Percentiles rank a stretch among this genome's conserved stretches.
These are phyloP conservation scores for Corythoichthys haematopterus DNA, from an alignment of 2,113 vertebrate genomes.

Conservation along the genomic window DNA sequence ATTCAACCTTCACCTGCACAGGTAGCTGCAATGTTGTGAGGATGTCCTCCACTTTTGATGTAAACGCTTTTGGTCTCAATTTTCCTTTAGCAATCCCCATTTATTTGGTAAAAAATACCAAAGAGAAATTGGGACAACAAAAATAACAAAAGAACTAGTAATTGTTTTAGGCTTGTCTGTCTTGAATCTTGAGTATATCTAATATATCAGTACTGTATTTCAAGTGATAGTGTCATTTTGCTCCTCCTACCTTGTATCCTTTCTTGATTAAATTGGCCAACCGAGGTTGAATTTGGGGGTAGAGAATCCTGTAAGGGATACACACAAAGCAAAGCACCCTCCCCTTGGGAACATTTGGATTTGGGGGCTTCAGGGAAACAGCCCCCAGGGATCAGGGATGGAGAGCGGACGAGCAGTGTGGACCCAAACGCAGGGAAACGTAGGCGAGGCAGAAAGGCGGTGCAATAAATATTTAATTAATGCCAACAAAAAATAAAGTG, in stretches of 20 bases:
- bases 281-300: slow-evolving; percentile 74
- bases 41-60: slow-evolving; percentile 83
- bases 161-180: neutral
- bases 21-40: slow-evolving; percentile 72
- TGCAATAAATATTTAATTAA: no score
- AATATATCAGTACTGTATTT: neutral
- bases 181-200: neutral
- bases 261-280: slow-evolving; percentile 71
- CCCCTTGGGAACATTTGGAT: neutral
- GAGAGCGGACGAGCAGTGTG: no score
- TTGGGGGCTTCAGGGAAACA: neutral
- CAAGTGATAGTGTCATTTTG: neutral
- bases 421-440: no score
- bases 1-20: slow-evolving; percentile 74
- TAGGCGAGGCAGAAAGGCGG: no score
- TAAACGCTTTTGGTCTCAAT: slow-evolving; percentile 78
- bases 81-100: slow-evolving; percentile 83
- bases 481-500: no score
- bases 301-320: slow-evolving; percentile 74
- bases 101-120: slow-evolving; percentile 86
- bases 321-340: neutral
- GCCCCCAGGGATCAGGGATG: slow-evolving; percentile 84
- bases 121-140: neutral
- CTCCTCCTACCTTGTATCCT: slow-evolving; percentile 77
- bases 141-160: neutral